phyloP scores from a whole-genome alignment of 2,888 invertebrate genomes.

The Brachypterus glaber region DNA sequence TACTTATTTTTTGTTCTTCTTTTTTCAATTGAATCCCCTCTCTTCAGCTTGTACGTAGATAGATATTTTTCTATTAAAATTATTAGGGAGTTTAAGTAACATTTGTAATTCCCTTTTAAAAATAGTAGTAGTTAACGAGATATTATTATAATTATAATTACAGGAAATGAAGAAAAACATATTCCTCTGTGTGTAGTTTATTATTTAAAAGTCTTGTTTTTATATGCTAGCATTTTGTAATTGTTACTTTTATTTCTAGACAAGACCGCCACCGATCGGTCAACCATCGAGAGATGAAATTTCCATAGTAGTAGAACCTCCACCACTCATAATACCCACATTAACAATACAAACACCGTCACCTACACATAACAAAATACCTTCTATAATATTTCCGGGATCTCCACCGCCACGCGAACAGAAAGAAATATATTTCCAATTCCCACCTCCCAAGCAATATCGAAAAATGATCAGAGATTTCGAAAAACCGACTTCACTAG shows the following conservation, averaged over 20 bases:
- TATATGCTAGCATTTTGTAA: too few species aligned
- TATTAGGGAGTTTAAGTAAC: too few species aligned
- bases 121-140: conserved; percentile 1
- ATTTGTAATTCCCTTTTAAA: conserved; percentile 1
- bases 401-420: conserved; percentile 46
- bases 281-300: conserved; percentile 28
- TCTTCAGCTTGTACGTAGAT: too few species aligned
- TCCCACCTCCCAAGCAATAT: conserved; percentile 27
- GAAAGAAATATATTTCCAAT: conserved; percentile 30
- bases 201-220: too few species aligned
- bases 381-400: conserved; percentile 43
- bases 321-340: conserved; percentile 53
- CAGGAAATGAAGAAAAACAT: too few species aligned
- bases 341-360: conserved; percentile 60
- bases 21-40: too few species aligned
- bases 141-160: too few species aligned
- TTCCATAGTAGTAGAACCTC: conserved; percentile 26
- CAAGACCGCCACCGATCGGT: conserved; percentile 45
- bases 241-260: too few species aligned
- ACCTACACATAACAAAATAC: conserved; percentile 49
- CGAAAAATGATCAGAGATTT: conserved; percentile 51
- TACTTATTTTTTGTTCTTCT: not conserved
- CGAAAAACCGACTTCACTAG: conserved; percentile 53
- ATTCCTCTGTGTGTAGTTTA: too few species aligned
- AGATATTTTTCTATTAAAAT: too few species aligned